These are phyloP conservation scores for Thereva unica DNA, from an alignment of 2,888 invertebrate species.

Conservation along the genomic window DNA sequence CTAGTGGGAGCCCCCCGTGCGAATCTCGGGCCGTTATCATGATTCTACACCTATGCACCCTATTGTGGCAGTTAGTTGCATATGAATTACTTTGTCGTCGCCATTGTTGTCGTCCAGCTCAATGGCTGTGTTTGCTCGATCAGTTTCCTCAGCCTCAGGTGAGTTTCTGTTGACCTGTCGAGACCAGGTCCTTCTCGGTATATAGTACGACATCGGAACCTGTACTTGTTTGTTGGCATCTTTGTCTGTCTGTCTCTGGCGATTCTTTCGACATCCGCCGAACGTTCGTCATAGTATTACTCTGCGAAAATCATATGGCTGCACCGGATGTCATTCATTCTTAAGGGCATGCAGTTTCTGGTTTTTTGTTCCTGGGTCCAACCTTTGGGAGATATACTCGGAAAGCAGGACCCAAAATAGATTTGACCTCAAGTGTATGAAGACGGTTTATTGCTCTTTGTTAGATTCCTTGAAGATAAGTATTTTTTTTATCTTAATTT, in stretches of 20 bases:
- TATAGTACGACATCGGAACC: no score
- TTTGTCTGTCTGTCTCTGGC: not conserved
- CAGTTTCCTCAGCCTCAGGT: no score
- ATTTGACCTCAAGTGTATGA: constrained; percentile 13
- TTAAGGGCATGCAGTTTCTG: constrained; percentile 3
- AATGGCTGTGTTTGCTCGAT: no score
- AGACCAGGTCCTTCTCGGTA: no score
- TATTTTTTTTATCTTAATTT: not conserved
- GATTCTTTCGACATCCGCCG: not conserved
- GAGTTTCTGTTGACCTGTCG: no score
- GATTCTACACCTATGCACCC: no score
- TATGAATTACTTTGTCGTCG: no score
- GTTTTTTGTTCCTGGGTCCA: not conserved
- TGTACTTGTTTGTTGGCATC: no score
- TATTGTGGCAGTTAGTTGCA: no score
- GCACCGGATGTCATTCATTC: constrained; percentile 27
- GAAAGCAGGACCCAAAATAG: constrained; percentile 7
- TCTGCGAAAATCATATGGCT: constrained; percentile 29
- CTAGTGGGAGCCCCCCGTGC: no score
- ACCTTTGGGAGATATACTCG: constrained; percentile 9
- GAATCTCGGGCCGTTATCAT: no score
- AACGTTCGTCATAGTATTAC: constrained; percentile 22
- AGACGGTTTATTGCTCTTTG: constrained; percentile 27
- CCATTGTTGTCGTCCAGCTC: no score
- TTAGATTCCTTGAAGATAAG: constrained; percentile 23